Conservation (phyloP, 2,888 invertebrate species). For the Leptopilina syphax region DNA sequence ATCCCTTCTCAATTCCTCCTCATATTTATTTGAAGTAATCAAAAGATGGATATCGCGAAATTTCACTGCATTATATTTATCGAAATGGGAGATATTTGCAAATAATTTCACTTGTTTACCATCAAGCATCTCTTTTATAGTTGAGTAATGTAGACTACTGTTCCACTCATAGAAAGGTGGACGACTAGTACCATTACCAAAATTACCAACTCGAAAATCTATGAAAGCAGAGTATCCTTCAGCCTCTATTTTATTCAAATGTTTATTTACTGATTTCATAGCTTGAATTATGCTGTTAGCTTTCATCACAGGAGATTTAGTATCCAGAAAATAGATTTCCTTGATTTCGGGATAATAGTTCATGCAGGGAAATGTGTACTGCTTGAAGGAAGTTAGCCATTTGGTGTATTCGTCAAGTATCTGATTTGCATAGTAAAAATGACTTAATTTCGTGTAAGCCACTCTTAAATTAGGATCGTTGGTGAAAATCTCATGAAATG, state of each 20-base stretch:
- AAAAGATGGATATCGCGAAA: background rate
- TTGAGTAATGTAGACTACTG: background rate
- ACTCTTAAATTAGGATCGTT: no score
- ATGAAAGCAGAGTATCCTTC: no score
- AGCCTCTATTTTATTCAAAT: background rate
- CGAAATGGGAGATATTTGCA: background rate
- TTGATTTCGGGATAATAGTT: background rate
- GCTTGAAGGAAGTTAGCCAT: background rate
- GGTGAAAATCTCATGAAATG: no score
- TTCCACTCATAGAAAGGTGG: background rate
- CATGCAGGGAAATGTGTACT: background rate
- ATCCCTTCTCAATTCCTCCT: background rate
- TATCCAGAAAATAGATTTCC: background rate
- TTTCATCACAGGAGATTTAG: background rate
- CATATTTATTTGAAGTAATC: background rate
- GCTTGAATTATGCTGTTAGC: background rate
- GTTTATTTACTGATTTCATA: background rate
- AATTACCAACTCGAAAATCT: background rate
- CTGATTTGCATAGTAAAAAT: background rate
- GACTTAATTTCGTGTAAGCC: no score
- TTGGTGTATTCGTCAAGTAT: background rate
- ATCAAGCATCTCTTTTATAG: background rate
- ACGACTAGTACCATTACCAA: background rate
- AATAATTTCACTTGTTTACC: background rate
- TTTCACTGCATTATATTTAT: background rate